Conservation (phyloP, 2,888 invertebrate species). For the Galerucella nymphaeae region DNA sequence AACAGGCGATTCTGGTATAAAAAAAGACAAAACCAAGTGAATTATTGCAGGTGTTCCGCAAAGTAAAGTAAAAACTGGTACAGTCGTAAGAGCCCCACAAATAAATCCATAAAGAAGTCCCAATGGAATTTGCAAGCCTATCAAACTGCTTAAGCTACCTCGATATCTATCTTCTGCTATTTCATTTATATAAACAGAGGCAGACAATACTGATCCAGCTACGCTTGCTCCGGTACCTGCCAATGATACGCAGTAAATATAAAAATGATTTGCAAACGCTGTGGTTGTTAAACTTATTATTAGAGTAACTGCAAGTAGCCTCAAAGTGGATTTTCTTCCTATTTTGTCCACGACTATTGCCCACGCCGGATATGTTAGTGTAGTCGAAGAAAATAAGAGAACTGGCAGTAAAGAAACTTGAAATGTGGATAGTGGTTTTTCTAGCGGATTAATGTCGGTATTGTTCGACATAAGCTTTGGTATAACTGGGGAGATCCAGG, state of each 20-base stretch:
- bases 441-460: conserved; percentile 56
- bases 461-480: conserved; percentile 45
- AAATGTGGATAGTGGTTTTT: conserved; percentile 51
- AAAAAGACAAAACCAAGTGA: conserved; percentile 22
- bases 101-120: conserved; percentile 4
- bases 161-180: conserved; percentile 82
- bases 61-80: background rate
- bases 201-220: conserved; percentile 67
- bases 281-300: conserved; percentile 64
- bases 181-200: conserved; percentile 85
- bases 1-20: conserved; percentile 45
- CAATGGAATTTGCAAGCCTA: background rate
- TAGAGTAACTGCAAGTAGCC: conserved; percentile 73
- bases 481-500: conserved; percentile 60
- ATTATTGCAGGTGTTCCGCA: conserved; percentile 36
- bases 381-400: conserved; percentile 64
- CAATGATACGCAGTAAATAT: conserved; percentile 63
- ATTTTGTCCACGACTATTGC: conserved; percentile 74
- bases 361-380: conserved; percentile 73
- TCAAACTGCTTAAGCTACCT: conserved; percentile 70
- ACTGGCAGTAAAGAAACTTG: conserved; percentile 68
- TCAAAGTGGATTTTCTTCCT: conserved; percentile 77
- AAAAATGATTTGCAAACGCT: conserved; percentile 43
- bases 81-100: background rate
- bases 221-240: conserved; percentile 56